Base-by-base conservation (phyloP, 2,888 invertebrate genomes). In the Seira sanloemensis region DNA sequence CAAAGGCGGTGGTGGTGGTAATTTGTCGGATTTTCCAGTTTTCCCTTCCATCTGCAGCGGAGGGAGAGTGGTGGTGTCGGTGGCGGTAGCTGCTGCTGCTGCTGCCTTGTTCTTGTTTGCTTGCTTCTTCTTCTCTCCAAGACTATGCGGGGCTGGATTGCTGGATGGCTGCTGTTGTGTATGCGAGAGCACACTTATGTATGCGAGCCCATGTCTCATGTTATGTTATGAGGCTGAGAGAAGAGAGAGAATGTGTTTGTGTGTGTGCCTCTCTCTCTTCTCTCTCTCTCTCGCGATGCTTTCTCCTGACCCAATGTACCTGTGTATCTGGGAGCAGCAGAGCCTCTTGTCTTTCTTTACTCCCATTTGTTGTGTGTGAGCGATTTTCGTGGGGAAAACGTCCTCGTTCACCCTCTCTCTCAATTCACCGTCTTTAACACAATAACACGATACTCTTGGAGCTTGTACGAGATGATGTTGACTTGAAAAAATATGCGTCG, bases 351-450 rank as follows among this genome's bases (percentile, higher is more conserved):
- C 79, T 74, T 65, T 69, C 72, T 72, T 62, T 73, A 74, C 84
- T 76, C 78, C 71, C 84, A 76, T 79, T 84, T 84, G 77, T 79
- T 84, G 84, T 80, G 84, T 84, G 73, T 84, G 58, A 19, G 65
- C 2, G 4, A 24, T n/a, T n/a, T n/a, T n/a, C n/a, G 18, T 9
- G 67, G 67, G 67, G 77, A 77, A 68, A 76, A 80, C 68, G 23
- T 54, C 24, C 79, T 84, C 67, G 76, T 84, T 84, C 84, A 84
- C 77, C 84, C 84, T 79, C 77, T 80, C 84, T 79, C 77, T 73
- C 84, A 80, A 80, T 65, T 84, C 77, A 46, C 71, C 76, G 80
- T 80, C 84, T 84, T 76, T 80, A 77, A 77, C 78, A 79, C 74
- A 76, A 83, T 78, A 83, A 83, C 73, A 78, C 74, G 78, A 83